These are phyloP conservation scores for Euwallacea similis DNA, from an alignment of 1,140 invertebrate genomes.

Conservation along the genomic window DNA sequence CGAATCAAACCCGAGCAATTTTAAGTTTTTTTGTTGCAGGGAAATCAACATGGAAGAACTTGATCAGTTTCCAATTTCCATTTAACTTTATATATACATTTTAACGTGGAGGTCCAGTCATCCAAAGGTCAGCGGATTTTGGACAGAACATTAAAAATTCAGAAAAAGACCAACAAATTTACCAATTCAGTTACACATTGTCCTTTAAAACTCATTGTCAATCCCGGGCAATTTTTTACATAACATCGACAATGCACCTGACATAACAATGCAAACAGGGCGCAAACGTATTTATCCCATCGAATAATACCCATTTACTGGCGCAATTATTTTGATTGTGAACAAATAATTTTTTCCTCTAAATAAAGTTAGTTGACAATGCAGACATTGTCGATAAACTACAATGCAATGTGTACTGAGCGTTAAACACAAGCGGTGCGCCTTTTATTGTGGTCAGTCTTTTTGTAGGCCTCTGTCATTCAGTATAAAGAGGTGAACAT, in stretches of 20 bases:
- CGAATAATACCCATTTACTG: conserved; percentile 29
- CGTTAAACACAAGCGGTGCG: conserved; percentile 44
- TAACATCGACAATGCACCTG: conserved; percentile 26
- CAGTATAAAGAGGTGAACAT: not conserved
- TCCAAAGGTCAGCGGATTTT: too few species aligned
- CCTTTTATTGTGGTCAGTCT: conserved; percentile 39
- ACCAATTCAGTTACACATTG: not conserved
- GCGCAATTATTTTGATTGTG: conserved; percentile 38
- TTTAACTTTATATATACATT: too few species aligned
- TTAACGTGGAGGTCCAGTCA: too few species aligned
- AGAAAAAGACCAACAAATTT: not conserved
- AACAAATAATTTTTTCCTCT: conserved; percentile 41
- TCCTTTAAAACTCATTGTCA: conserved; percentile 10
- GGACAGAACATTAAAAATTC: not conserved
- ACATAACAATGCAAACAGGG: conserved; percentile 32
- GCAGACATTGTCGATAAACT: conserved; percentile 47
- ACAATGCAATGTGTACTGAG: conserved; percentile 51
- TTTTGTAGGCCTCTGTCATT: conserved; percentile 21
- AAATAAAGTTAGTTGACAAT: conserved; percentile 46
- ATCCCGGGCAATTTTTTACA: conserved; percentile 28
- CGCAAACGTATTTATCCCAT: conserved; percentile 33
- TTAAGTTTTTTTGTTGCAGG: too few species aligned
- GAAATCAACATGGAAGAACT: too few species aligned
- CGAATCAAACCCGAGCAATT: too few species aligned
- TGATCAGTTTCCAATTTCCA: too few species aligned